Conservation (phyloP, 2,797 vertebrate species). For the Hyperoplus immaculatus region DNA sequence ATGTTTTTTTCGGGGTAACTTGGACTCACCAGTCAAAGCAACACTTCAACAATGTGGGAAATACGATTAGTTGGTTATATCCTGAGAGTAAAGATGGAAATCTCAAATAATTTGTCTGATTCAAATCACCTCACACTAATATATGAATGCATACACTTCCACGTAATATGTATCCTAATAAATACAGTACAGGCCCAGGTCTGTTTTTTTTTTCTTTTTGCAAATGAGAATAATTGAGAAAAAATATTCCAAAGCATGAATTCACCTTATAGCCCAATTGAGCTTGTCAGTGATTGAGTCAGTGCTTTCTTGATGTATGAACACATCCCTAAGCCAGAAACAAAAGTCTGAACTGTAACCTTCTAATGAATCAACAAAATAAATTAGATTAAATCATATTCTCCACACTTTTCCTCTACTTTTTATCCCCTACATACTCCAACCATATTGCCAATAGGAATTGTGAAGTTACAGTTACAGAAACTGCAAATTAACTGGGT, state of each 20-base stretch:
- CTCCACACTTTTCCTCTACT: neutral
- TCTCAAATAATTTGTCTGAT: neutral
- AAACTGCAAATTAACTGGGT: neutral
- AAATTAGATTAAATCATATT: neutral
- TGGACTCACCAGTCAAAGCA: neutral
- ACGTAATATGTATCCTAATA: too few species aligned
- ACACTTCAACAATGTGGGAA: neutral
- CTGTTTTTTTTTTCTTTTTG: neutral
- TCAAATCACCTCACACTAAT: neutral
- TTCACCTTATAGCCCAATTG: neutral
- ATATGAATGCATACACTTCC: too few species aligned
- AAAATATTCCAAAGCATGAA: neutral
- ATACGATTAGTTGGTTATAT: neutral
- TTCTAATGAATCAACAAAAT: neutral
- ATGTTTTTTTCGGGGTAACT: neutral
- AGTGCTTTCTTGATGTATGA: neutral
- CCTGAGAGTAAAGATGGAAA: neutral
- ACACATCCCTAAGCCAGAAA: neutral
- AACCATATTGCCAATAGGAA: neutral
- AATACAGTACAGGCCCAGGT: neutral
- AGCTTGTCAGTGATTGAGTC: neutral
- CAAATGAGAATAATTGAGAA: neutral
- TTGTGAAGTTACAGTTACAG: neutral
- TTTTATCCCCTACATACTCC: neutral
- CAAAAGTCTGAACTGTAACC: neutral